These are phyloP conservation scores for Stenopsyche tienmushanensis DNA, from an alignment of 1,140 invertebrate species.

Conservation along the genomic window DNA sequence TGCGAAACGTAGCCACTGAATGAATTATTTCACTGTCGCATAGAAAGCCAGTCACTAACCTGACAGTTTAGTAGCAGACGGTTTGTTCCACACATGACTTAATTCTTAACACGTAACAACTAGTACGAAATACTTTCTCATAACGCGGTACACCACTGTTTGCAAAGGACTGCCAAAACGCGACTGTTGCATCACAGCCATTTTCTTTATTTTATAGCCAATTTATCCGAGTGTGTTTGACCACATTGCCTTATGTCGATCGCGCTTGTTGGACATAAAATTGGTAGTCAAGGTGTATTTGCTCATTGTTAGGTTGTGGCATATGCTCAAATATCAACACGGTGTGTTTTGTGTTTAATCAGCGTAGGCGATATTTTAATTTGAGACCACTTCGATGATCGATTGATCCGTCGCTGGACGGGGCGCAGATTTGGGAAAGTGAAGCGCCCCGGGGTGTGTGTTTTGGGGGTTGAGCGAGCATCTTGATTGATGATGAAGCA, in stretches of 20 bases:
- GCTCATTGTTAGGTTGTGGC: not conserved
- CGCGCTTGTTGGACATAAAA: not conserved
- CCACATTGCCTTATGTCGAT: too few relatives aligned
- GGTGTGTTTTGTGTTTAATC: too few relatives aligned
- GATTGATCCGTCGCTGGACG: too few relatives aligned
- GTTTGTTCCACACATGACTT: not conserved
- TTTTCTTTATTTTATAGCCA: not conserved
- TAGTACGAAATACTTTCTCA: not conserved
- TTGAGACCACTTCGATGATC: too few relatives aligned
- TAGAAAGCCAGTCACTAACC: not conserved
- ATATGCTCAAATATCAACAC: not conserved
- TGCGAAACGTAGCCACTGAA: too few relatives aligned
- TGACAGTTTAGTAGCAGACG: not conserved
- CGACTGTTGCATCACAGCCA: not conserved
- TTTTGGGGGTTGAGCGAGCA: too few relatives aligned
- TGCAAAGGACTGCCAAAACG: not conserved
- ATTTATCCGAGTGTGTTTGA: too few relatives aligned
- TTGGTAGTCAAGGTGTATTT: not conserved
- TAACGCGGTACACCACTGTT: not conserved
- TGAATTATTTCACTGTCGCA: not conserved
- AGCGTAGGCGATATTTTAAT: too few relatives aligned
- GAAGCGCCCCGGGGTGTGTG: too few relatives aligned
- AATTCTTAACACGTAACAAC: not conserved
- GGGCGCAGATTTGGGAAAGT: too few relatives aligned
- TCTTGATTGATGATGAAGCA: too few relatives aligned